phyloP scores from a whole-genome alignment of 2,888 invertebrate genomes.

The Morpho helenor region DNA sequence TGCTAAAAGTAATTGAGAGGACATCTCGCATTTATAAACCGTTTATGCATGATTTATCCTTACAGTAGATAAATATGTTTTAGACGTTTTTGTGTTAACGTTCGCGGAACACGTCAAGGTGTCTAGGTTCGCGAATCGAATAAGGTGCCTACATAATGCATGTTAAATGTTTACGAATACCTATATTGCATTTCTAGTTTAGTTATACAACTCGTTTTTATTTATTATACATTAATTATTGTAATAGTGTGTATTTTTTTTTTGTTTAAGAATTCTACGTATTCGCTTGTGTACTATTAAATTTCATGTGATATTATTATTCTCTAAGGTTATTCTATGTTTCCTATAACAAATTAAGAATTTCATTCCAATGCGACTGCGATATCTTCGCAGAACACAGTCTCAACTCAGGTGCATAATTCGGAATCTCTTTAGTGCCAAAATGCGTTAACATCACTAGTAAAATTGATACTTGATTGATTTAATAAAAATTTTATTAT shows the following conservation, averaged over 20 bases:
- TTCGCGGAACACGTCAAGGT: constrained; percentile 27
- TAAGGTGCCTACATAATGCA: constrained; percentile 66
- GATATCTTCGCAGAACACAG: constrained; percentile 24
- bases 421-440: constrained; percentile 72
- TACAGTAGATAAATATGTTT: constrained; percentile 66
- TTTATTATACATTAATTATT: constrained; percentile 57
- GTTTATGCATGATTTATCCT: constrained; percentile 71
- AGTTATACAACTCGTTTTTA: constrained; percentile 72
- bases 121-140: constrained; percentile 40
- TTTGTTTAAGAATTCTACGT: constrained; percentile 64
- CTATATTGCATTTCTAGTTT: constrained; percentile 75
- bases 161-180: constrained; percentile 54
- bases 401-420: constrained; percentile 4
- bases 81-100: constrained; percentile 40
- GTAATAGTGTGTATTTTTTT: constrained; percentile 61
- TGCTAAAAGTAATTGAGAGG: constrained; percentile 50
- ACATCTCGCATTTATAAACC: constrained; percentile 40
- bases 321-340: constrained; percentile 60
- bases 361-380: constrained; percentile 52
- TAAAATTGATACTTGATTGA: no score
- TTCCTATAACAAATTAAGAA: constrained; percentile 46
- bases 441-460: constrained; percentile 56
- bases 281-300: constrained; percentile 64
- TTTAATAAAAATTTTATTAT: no score
- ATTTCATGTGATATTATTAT: constrained; percentile 75